These are phyloP conservation scores for Calidris pugnax DNA, from an alignment of 2,113 vertebrate genomes.

Conservation along the genomic window DNA sequence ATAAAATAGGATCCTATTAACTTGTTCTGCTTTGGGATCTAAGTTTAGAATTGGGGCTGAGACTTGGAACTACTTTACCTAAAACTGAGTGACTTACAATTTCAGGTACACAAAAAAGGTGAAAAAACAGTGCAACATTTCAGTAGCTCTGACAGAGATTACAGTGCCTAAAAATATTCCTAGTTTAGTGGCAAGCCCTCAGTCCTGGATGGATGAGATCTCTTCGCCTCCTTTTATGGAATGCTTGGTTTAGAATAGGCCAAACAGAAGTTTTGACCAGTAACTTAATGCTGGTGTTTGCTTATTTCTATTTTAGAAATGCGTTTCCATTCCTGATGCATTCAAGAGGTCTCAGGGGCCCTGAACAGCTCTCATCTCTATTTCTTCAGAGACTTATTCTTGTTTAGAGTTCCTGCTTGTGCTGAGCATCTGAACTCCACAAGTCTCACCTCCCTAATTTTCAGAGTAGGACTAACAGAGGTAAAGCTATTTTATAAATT, in stretches of 20 bases:
- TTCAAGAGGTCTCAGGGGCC: not conserved
- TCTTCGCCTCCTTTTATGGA: not conserved
- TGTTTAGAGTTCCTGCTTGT: not conserved
- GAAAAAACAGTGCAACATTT: not conserved
- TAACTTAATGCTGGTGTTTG: not conserved
- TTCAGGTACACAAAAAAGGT: not conserved
- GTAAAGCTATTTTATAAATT: not conserved
- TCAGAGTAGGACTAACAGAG: constrained; percentile 23
- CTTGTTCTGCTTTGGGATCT: not conserved
- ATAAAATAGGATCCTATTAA: not conserved
- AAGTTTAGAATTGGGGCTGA: not conserved
- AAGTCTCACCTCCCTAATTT: not conserved
- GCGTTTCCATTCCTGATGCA: not conserved
- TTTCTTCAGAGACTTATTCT: not conserved
- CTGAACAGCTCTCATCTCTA: not conserved
- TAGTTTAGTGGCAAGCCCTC: not conserved
- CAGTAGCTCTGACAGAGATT: not conserved
- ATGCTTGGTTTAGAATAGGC: not conserved
- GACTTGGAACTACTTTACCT: not conserved
- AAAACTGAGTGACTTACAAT: not conserved
- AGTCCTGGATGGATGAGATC: not conserved
- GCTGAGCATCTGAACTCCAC: not conserved
- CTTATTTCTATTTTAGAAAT: not conserved
- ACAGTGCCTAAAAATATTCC: not conserved
- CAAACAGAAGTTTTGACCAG: not conserved